phyloP scores from a whole-genome alignment of 1,140 invertebrate species.

The Lepidurus couesii region DNA sequence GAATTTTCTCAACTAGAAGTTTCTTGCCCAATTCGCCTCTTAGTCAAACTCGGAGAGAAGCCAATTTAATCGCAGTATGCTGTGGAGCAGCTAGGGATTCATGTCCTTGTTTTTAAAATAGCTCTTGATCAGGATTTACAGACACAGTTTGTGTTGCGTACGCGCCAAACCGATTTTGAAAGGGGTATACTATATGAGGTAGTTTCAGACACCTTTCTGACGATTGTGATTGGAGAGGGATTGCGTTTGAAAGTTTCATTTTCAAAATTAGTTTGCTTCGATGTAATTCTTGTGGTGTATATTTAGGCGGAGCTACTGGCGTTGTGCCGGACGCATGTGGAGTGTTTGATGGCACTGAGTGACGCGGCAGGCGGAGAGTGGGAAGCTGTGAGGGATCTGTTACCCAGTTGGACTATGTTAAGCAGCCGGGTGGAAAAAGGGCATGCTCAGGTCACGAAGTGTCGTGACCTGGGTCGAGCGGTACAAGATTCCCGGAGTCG shows the following conservation, averaged over 20 bases:
- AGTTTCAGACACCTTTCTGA: too few relatives aligned
- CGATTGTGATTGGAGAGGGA: too few relatives aligned
- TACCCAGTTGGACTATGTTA: slow-evolving; percentile 8
- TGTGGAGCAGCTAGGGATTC: too few relatives aligned
- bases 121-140: too few relatives aligned
- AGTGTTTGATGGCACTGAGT: slow-evolving; percentile 52
- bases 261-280: slow-evolving; percentile 37
- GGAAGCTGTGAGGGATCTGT: not conserved
- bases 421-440: not conserved
- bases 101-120: too few relatives aligned
- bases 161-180: too few relatives aligned
- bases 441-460: slow-evolving; percentile 1
- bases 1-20: not conserved
- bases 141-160: too few relatives aligned
- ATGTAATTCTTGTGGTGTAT: slow-evolving; percentile 42
- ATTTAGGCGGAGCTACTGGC: slow-evolving; percentile 66
- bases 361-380: not conserved
- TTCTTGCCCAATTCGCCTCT: not conserved
- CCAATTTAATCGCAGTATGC: not conserved
- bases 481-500: not conserved
- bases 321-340: slow-evolving; percentile 66
- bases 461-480: not conserved
- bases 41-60: not conserved
- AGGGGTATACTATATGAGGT: too few relatives aligned
- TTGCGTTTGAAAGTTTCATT: not conserved